Evolutionary conservation across 2,113 vertebrate genomes (phyloP).

Genomic region (Channa argus): DNA sequence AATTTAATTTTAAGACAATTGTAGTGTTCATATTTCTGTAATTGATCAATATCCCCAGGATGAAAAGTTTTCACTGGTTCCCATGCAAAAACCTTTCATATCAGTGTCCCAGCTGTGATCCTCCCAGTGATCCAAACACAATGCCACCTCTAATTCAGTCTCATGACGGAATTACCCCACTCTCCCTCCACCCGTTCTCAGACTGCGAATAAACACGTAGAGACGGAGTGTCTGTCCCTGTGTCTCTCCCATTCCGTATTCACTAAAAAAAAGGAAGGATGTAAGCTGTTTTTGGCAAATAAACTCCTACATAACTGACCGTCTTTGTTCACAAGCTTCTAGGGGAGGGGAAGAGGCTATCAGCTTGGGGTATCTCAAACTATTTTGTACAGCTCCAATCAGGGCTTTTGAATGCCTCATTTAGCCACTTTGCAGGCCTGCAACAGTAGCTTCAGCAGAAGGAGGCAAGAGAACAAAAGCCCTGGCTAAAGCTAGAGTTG

Average conservation of each 20-base stretch:
- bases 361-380: slow-evolving; percentile 82
- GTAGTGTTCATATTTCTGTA: not conserved
- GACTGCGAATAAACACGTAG: slow-evolving; percentile 79
- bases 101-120: slow-evolving; percentile 60
- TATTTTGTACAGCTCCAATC: slow-evolving; percentile 78
- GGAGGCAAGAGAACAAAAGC: slow-evolving; percentile 73
- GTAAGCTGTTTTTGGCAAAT: slow-evolving; percentile 84
- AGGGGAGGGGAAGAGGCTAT: slow-evolving; percentile 73
- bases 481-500: slow-evolving; percentile 43
- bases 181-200: slow-evolving; percentile 64
- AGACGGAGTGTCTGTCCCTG: slow-evolving; percentile 80
- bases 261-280: slow-evolving; percentile 82
- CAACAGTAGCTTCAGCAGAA: slow-evolving; percentile 53
- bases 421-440: slow-evolving; percentile 60
- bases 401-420: slow-evolving; percentile 75
- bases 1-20: not conserved
- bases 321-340: slow-evolving; percentile 80
- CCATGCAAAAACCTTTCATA: slow-evolving; percentile 39
- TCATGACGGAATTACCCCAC: slow-evolving; percentile 67
- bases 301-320: slow-evolving; percentile 74
- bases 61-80: slow-evolving; percentile 40
- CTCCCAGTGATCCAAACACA: slow-evolving; percentile 67
- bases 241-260: slow-evolving; percentile 76
- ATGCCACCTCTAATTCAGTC: slow-evolving; percentile 74
- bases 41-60: slow-evolving; percentile 15